Percentiles rank a stretch among this genome's conserved stretches.
These are phyloP conservation scores for Microtus richardsoni DNA, from an alignment of 2,113 vertebrate species.

Conservation along the genomic window DNA sequence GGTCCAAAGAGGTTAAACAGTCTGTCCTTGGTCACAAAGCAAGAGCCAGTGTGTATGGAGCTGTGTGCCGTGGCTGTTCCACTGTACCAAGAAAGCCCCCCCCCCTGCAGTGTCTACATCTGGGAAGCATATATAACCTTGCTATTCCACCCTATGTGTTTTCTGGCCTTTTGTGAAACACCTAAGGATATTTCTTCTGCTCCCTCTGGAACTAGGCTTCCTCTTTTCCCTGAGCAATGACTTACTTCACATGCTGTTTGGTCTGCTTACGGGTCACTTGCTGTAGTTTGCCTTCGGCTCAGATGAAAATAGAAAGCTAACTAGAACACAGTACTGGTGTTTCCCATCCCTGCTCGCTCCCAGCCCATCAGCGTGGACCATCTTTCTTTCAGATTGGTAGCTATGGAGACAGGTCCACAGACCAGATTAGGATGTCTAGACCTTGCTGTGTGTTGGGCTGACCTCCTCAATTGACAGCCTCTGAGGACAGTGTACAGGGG, in stretches of 20 bases:
- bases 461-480: background rate
- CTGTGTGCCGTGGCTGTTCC: background rate
- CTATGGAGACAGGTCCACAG: background rate
- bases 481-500: background rate
- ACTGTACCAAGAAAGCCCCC: background rate
- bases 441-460: too few species aligned
- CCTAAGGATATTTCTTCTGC: background rate
- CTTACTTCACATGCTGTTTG: background rate
- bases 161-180: background rate
- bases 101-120: background rate
- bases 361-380: background rate
- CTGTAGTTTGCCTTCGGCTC: slow-evolving; percentile 66
- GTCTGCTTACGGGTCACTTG: slow-evolving; percentile 57
- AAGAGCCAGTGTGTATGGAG: too few species aligned
- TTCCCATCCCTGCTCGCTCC: slow-evolving; percentile 51
- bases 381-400: slow-evolving; percentile 10
- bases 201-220: slow-evolving; percentile 33
- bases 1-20: background rate
- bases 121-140: background rate
- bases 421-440: background rate
- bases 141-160: background rate
- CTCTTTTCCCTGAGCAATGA: background rate
- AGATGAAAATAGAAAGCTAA: slow-evolving; percentile 69
- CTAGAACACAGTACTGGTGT: slow-evolving; percentile 57
- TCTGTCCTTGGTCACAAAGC: background rate